Percentiles rank a stretch among this genome's conserved stretches.
Conservation (phyloP, 2,888 invertebrate species). For the Hypsopygia costalis region DNA sequence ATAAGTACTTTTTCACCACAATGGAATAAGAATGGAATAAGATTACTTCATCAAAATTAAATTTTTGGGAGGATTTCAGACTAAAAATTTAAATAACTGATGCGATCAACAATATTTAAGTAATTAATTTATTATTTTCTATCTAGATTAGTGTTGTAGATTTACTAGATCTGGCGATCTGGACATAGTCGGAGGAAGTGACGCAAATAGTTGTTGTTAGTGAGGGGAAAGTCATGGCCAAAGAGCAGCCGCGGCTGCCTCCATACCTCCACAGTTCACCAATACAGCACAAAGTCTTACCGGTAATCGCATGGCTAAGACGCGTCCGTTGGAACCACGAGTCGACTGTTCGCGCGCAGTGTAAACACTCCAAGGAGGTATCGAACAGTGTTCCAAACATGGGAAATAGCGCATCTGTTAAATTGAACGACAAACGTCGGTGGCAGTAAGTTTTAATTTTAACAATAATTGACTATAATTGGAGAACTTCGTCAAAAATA, state of each 20-base stretch:
- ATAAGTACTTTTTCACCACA: too few relatives aligned
- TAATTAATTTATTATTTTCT: too few relatives aligned
- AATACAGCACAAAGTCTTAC: conserved; percentile 34
- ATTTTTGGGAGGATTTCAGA: too few relatives aligned
- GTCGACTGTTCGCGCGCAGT: background rate
- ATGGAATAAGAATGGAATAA: too few relatives aligned
- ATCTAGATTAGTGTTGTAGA: too few relatives aligned
- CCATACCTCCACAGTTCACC: conserved; percentile 19
- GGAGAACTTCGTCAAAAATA: too few relatives aligned
- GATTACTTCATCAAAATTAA: too few relatives aligned
- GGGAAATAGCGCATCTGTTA: conserved; percentile 71
- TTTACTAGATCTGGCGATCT: too few relatives aligned
- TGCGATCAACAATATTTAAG: too few relatives aligned
- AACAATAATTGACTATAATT: too few relatives aligned
- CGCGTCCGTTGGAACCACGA: conserved; percentile 25
- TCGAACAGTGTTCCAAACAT: conserved; percentile 27
- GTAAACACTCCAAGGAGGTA: conserved; percentile 3
- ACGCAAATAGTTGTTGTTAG: conserved; percentile 25
- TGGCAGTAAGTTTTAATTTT: conserved; percentile 70
- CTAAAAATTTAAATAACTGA: too few relatives aligned
- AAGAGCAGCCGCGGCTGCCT: conserved; percentile 16
- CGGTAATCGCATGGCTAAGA: conserved; percentile 40
- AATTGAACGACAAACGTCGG: conserved; percentile 63
- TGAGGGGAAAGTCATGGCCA: conserved; percentile 70
- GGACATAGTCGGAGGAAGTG: conserved; percentile 35